phyloP scores from a whole-genome alignment of 2,888 invertebrate genomes.

The Andricus curvator region DNA sequence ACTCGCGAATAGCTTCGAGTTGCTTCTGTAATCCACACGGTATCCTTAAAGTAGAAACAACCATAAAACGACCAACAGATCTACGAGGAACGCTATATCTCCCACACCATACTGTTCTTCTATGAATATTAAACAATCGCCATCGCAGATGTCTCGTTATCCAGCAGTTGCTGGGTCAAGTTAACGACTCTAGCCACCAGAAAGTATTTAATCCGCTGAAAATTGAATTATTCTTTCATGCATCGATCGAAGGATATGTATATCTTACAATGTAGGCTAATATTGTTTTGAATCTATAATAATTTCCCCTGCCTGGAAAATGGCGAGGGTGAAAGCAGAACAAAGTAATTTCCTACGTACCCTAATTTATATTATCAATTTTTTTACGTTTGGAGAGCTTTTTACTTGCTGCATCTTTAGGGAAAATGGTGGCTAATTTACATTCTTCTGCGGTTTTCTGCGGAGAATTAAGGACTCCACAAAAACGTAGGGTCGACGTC shows the following conservation, averaged over 20 bases:
- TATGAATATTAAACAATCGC: slow-evolving; percentile 57
- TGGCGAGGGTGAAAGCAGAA: too few relatives aligned
- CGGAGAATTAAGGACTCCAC: neutral
- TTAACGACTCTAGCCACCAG: slow-evolving; percentile 43
- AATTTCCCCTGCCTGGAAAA: too few relatives aligned
- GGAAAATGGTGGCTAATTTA: neutral
- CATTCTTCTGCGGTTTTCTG: neutral
- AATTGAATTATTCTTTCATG: neutral
- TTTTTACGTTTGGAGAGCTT: neutral
- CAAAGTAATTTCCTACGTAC: neutral
- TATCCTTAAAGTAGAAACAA: slow-evolving; percentile 47
- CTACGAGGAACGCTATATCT: slow-evolving; percentile 44
- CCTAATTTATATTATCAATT: neutral
- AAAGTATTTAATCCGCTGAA: neutral
- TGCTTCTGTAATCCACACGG: slow-evolving; percentile 46
- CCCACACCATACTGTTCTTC: slow-evolving; percentile 15
- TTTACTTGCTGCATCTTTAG: neutral
- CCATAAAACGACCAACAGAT: slow-evolving; percentile 32
- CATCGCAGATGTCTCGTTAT: slow-evolving; percentile 52
- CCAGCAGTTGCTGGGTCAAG: slow-evolving; percentile 48
- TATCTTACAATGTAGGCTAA: neutral
- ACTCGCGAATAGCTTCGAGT: slow-evolving; percentile 13
- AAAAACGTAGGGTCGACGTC: neutral
- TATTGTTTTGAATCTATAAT: too few relatives aligned
- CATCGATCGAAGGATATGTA: neutral